Evolutionary conservation across 1,140 invertebrate genomes (phyloP), one percentile per base, ranked within the genome.

Genomic region (Drosophila mauritiana): DNA sequence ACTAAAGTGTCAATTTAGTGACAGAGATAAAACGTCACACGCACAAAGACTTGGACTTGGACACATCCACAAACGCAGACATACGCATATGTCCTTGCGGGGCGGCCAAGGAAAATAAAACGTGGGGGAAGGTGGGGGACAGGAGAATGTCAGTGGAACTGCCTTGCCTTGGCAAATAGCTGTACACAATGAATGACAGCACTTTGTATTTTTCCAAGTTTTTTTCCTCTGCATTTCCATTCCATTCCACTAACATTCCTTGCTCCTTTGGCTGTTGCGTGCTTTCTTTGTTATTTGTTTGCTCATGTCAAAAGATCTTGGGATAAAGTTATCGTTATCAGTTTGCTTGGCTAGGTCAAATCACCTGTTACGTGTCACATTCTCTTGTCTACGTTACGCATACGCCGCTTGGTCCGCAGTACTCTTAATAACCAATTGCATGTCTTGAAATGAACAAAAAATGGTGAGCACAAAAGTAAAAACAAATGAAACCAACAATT

Each of bases 1-100:
- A 90, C 82, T 90, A 90, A 90, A 90, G 86, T 90, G 86, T 90
- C 86, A 90, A 90, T 90, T 90, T 90, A 90, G 88, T 90, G 86
- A 90, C 88, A 90, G 76, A 90, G 86, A 90, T 90, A 90, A 90
- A 90, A 90, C 82, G 88, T 82, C 86, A 90, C 83, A 90, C 81
- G 63, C 74, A 86, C 53, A 56, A 58, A 46, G 43, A 58, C 56
- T 46, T 54, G 40, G 63, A 43, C 62, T 37, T 48, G 64, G 64
- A 70, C 78, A 78, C 48, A 63, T 51, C 17, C 68, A 42, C 42
- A 77, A 39, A 39, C 67, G 52, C 51, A 49, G 12, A 27, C 27
- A 55, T 8, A 65, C 40, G 48, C 65, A 58, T 67, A 63, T 62
- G 56, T 62, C 67, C 51, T 61, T 58, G 48, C 10, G 3, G 27